Base-by-base conservation (phyloP, 1,140 invertebrate genomes). In the Drosophila sucinea region DNA sequence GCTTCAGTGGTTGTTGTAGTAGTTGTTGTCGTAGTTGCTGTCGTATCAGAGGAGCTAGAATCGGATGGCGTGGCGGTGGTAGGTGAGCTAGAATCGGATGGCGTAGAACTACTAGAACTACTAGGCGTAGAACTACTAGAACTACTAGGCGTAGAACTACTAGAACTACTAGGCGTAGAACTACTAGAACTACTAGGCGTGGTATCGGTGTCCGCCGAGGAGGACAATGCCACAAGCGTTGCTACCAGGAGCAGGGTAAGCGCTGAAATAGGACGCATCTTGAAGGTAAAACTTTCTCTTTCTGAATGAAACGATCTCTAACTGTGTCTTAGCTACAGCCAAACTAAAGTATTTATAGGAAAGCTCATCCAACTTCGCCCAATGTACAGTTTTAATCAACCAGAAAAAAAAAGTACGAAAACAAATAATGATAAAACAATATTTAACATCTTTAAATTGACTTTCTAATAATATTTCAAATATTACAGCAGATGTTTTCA, bases 341-440 rank as follows among this genome's bases (percentile, higher is more conserved):
- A 27, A 51, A 51, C 44, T 10, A 51, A 51, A 10, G 44, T 51
- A 51, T 51, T 51, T 51, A 51, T 51, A 51, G 23, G 44, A 27
- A 51, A 51, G 44, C 27, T 25, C 2, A 38, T 38, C 35, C 35
- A 11, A 4, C 10, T 11, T 11, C 10, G 7, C 44, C 25, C 17
- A 23, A 47, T 25, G 4, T 47, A 27, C 7, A 27, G n/a, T 0
- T 27, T 51, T 51, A 8, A 2, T 27, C 27, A 7, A 5, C 3
- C 7, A 7, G 6, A 51, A 51, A 51, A 25, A 51, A 51, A 27
- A 25, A 10, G n/a, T 51, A 23, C 7, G 44, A 51, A 51, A 27
- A 51, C 44, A 27, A 27, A 27, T 51, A 7, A 27, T 10, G 23
- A 10, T 51, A 27, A 51, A 51, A 10, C 44, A 51, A 51, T 51